Evolutionary conservation across 92 coral and sea anemone genomes (phyloP).

Genomic region (Montipora capitata): DNA sequence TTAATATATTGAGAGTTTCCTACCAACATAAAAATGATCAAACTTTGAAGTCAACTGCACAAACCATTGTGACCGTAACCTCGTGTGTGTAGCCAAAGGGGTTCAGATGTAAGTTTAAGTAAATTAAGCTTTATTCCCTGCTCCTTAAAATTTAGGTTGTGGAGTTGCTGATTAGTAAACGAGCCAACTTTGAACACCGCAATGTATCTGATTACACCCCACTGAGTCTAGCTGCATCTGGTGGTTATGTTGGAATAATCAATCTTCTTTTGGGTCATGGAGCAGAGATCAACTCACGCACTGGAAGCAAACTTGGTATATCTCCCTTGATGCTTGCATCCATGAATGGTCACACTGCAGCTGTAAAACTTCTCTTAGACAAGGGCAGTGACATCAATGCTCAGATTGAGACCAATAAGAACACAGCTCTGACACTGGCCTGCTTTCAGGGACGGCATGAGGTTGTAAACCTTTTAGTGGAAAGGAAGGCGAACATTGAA

Average conservation of each 20-base stretch:
- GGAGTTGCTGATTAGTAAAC: constrained; percentile 94
- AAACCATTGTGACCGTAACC: background rate
- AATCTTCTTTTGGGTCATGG: constrained; percentile 93
- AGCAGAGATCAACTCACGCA: constrained; percentile 98
- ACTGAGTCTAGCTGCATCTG: constrained; percentile 96
- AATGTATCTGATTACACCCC: constrained; percentile 99
- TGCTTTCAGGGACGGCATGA: constrained; percentile 99
- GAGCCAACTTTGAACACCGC: constrained; percentile 98
- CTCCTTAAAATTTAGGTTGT: constrained; percentile 78
- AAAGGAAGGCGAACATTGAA: constrained; percentile 97
- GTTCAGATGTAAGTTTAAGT: no score
- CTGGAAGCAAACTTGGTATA: constrained; percentile 99
- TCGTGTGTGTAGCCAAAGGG: no score
- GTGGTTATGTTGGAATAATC: constrained; percentile 98
- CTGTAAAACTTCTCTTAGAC: constrained; percentile 94
- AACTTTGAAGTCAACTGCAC: background rate
- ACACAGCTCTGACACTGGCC: constrained; percentile 97
- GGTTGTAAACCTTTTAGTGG: constrained; percentile 96
- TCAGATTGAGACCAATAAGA: constrained; percentile 99
- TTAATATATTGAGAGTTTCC: no score
- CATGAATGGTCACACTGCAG: constrained; percentile 98
- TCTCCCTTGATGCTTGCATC: constrained; percentile 99
- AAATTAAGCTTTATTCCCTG: no score
- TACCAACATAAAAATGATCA: no score
- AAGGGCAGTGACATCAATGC: constrained; percentile 99